These are phyloP conservation scores for Xyliphius kryptos DNA, from an alignment of 2,113 vertebrate species.

Conservation along the genomic window DNA sequence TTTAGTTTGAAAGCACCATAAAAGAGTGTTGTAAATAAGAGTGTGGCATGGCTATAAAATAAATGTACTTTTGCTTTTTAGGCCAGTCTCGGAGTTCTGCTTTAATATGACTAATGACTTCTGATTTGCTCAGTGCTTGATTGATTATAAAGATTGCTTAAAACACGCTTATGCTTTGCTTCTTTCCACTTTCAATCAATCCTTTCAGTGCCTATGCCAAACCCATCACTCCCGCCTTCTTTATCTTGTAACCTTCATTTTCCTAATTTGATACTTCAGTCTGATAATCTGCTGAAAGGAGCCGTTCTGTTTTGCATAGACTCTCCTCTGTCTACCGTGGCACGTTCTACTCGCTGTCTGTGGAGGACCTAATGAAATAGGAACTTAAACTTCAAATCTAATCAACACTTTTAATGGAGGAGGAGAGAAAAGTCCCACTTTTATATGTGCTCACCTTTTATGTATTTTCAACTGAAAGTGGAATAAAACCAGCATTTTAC, in stretches of 20 bases:
- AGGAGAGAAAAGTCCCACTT: constrained; percentile 1
- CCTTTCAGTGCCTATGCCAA: constrained; percentile 21
- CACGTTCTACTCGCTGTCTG: constrained; percentile 7
- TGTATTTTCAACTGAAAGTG: constrained; percentile 4
- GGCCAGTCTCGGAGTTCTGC: constrained; percentile 7
- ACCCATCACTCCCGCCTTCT: constrained; percentile 11
- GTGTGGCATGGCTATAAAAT: background rate
- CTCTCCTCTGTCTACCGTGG: constrained; percentile 9
- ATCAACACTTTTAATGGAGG: constrained; percentile 9
- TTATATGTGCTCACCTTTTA: constrained; percentile 11
- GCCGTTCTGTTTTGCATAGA: constrained; percentile 18
- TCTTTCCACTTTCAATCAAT: constrained; percentile 39
- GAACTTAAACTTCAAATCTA: constrained; percentile 25
- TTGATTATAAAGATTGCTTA: constrained; percentile 30
- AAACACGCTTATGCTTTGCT: constrained; percentile 16
- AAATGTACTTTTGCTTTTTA: background rate
- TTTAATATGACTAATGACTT: constrained; percentile 30
- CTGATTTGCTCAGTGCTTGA: constrained; percentile 20
- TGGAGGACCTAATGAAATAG: constrained; percentile 27
- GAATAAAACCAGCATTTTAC: constrained; percentile 24
- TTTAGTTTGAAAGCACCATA: background rate
- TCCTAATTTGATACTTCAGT: constrained; percentile 39
- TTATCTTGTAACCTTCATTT: constrained; percentile 33
- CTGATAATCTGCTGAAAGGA: constrained; percentile 33
- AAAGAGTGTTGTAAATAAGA: constrained; percentile 1